A percentile compares a stretch with the other conserved stretches of the same genome.
Evolutionary conservation across 1,140 invertebrate genomes (phyloP).

Genomic region (Drosophila kurseongensis): DNA sequence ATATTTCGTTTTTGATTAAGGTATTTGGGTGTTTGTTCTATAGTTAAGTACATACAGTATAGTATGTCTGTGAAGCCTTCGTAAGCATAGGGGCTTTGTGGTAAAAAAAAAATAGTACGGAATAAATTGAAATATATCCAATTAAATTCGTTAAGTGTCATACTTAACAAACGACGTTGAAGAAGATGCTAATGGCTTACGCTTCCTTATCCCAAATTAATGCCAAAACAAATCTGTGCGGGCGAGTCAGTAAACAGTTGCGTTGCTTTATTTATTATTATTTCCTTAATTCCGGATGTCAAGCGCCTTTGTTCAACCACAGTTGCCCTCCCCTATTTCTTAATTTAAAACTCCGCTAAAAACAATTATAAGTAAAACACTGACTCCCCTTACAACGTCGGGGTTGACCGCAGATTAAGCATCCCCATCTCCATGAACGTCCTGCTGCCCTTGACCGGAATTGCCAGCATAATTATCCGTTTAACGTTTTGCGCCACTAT

Average conservation of each 20-base stretch:
- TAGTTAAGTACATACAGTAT: too few species aligned
- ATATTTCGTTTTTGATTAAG: too few species aligned
- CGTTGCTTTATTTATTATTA: slow-evolving; percentile 51
- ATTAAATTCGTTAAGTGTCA: slow-evolving; percentile 52
- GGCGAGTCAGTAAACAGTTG: slow-evolving; percentile 24
- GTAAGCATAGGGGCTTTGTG: background rate
- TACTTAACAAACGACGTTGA: slow-evolving; percentile 34
- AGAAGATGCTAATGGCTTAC: slow-evolving; percentile 37
- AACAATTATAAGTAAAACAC: slow-evolving; percentile 72
- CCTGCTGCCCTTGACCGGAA: slow-evolving; percentile 42
- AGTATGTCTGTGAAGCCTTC: too few species aligned
- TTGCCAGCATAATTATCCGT: slow-evolving; percentile 73
- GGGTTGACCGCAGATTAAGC: slow-evolving; percentile 24
- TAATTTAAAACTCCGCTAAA: slow-evolving; percentile 68
- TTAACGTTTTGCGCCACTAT: slow-evolving; percentile 69
- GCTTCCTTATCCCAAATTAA: slow-evolving; percentile 67
- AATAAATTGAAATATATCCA: background rate
- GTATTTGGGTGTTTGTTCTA: too few species aligned
- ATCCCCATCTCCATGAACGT: slow-evolving; percentile 8
- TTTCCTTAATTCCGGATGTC: slow-evolving; percentile 43
- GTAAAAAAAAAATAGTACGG: background rate
- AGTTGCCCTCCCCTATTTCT: slow-evolving; percentile 48
- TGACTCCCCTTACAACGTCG: background rate
- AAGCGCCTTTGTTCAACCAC: slow-evolving; percentile 35
- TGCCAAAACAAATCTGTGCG: slow-evolving; percentile 68